These are phyloP conservation scores for Chondrilla cf. caribensis DNA, from an alignment of 37 sponge, comb jelly and placozoan genomes.

Conservation along the genomic window DNA sequence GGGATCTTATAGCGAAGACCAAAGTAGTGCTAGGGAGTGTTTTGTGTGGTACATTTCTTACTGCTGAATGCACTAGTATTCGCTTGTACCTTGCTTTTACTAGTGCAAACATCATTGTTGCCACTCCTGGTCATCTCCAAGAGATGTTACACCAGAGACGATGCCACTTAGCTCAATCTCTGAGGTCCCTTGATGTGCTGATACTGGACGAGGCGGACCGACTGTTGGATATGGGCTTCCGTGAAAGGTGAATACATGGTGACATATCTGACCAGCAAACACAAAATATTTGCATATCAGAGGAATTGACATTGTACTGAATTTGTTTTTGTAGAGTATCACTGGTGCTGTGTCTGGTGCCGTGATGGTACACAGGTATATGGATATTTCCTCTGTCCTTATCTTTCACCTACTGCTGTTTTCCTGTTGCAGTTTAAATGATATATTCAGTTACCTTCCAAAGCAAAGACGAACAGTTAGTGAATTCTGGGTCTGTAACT, in stretches of 20 bases:
- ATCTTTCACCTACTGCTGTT: too few species aligned
- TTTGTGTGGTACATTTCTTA: not conserved
- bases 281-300: too few species aligned
- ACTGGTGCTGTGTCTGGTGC: too few species aligned
- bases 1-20: too few species aligned
- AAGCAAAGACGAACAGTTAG: slow-evolving; percentile 88
- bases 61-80: too few species aligned
- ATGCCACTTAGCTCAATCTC: slow-evolving; percentile 35
- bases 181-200: slow-evolving; percentile 78
- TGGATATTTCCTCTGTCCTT: too few species aligned
- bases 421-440: slow-evolving; percentile 56
- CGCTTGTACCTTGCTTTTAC: too few species aligned
- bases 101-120: slow-evolving; percentile 62
- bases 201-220: slow-evolving; percentile 97
- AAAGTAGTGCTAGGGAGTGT: too few species aligned
- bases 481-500: not conserved
- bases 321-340: too few species aligned
- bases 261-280: too few species aligned
- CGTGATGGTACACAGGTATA: too few species aligned
- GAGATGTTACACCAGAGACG: slow-evolving; percentile 57
- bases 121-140: slow-evolving; percentile 84
- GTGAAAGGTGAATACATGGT: slow-evolving; percentile 40
- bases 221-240: slow-evolving; percentile 89
- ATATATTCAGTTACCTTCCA: slow-evolving; percentile 79
- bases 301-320: too few species aligned